Evolutionary conservation across 23 tunicate genomes (phyloP).

Genomic region (Trididemnum nubilum): DNA sequence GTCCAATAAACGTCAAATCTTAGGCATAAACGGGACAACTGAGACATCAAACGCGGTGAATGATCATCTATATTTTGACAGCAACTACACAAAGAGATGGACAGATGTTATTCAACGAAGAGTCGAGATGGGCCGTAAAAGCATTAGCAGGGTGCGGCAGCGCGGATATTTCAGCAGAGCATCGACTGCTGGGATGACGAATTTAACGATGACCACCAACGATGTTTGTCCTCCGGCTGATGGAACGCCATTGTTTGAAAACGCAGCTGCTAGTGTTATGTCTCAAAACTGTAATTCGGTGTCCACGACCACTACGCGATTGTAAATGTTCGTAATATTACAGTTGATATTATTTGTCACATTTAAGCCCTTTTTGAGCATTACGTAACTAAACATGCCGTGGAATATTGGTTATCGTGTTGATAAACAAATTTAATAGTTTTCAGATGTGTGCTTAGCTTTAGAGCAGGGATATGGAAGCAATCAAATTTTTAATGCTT

Average conservation of each 20-base stretch:
- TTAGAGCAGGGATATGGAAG: not conserved
- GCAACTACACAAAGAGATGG: constrained; percentile 43
- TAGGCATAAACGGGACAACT: too few relatives aligned
- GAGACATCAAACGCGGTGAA: too few relatives aligned
- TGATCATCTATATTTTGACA: too few relatives aligned
- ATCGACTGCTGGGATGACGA: constrained; percentile 34
- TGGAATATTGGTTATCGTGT: too few relatives aligned
- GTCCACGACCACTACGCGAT: constrained; percentile 16
- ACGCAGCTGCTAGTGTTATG: constrained; percentile 3
- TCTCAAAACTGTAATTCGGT: constrained; percentile 15
- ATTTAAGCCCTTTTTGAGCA: too few relatives aligned
- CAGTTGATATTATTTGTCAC: too few relatives aligned
- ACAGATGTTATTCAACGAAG: constrained; percentile 7
- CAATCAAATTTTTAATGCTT: not conserved
- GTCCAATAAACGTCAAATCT: too few relatives aligned
- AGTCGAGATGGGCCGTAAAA: constrained; percentile 28
- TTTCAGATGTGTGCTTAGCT: too few relatives aligned
- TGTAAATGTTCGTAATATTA: not conserved
- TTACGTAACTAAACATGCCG: too few relatives aligned
- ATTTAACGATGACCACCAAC: constrained; percentile 39
- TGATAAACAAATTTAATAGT: too few relatives aligned
- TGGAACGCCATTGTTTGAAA: not conserved
- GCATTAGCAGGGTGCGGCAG: constrained; percentile 31
- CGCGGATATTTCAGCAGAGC: constrained; percentile 37
- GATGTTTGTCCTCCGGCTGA: constrained; percentile 24